Evolutionary conservation across 2,888 invertebrate genomes (phyloP), one percentile per base, ranked within the genome.

Genomic region (Leptopilina syphax): DNA sequence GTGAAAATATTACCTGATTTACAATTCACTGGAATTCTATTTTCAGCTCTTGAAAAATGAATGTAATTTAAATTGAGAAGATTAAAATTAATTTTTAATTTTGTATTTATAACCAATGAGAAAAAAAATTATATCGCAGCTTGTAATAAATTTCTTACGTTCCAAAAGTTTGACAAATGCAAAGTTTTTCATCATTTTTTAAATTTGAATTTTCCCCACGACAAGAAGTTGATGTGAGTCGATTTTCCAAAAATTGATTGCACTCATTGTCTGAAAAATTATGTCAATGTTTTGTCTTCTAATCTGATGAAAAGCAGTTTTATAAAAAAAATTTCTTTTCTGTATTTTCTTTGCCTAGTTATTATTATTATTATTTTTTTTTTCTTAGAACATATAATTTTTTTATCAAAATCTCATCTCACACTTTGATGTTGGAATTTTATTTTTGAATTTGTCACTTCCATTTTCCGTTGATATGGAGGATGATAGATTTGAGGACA

Each of bases 401-500:
- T 7, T 24, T 0, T 54, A 27, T 13, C 3, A 2, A 57, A 9
- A 8, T 50, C 73, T 73, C 34, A 8, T 50, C 73, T 73, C 34
- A 73, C 73, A n/a, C 34, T 73, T 73, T 10, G 0, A 9, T 4
- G n/a, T n/a, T 6, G 8, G 13, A n/a, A 34, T 54, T 10, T 73
- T 34, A n/a, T 54, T 34, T n/a, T 57, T 57, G 57, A 57, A 73
- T 34, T 68, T 24, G 2, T n/a, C 34, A 41, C 9, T 57, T 0
- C 5, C 9, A 73, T 73, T 41, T 73, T 73, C 57, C 8, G 57
- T 57, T n/a, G 73, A 13, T 27, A 8, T 44, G 7, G 87, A 79
- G 13, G 88, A 89, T 8, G 86, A 86, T 78, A 83, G 63, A 77
- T 89, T 88, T 7, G 89, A 88, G 18, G 83, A 82, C 57, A 88